A percentile compares a stretch with the other conserved stretches of the same genome.
These are phyloP conservation scores for Agriopis marginaria DNA, from an alignment of 2,888 invertebrate genomes.

Conservation along the genomic window DNA sequence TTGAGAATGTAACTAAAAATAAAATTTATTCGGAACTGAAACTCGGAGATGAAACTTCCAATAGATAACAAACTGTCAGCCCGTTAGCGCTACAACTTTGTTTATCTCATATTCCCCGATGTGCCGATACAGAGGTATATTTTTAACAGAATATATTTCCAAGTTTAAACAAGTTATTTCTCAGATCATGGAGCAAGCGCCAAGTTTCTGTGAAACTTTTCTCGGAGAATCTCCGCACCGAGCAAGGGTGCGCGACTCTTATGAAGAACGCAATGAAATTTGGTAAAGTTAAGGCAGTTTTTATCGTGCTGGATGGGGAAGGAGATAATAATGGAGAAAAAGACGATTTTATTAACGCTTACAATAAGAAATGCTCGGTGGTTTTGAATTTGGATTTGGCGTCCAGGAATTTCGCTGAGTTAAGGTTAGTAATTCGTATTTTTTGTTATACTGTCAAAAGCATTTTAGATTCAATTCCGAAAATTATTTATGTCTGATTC, in stretches of 20 bases:
- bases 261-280: slow-evolving; percentile 57
- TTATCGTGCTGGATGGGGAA: slow-evolving; percentile 51
- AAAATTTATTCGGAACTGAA: neutral
- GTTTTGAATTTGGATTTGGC: slow-evolving; percentile 62
- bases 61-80: slow-evolving; percentile 13
- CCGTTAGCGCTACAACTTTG: slow-evolving; percentile 20
- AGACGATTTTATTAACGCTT: slow-evolving; percentile 36
- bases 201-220: slow-evolving; percentile 57
- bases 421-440: slow-evolving; percentile 56
- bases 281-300: slow-evolving; percentile 64
- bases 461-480: too few relatives aligned
- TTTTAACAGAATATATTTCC: slow-evolving; percentile 36
- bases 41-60: slow-evolving; percentile 11
- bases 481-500: too few relatives aligned
- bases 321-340: slow-evolving; percentile 32
- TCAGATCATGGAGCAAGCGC: slow-evolving; percentile 55
- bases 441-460: neutral
- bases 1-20: neutral
- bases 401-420: slow-evolving; percentile 57
- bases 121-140: slow-evolving; percentile 30
- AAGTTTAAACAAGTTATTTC: slow-evolving; percentile 40
- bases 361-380: slow-evolving; percentile 52
- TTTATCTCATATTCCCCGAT: slow-evolving; percentile 25
- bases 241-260: slow-evolving; percentile 55
- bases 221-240: slow-evolving; percentile 57